These are phyloP conservation scores for Cebus imitator DNA, from an alignment of 2,113 vertebrate genomes.

Conservation along the genomic window DNA sequence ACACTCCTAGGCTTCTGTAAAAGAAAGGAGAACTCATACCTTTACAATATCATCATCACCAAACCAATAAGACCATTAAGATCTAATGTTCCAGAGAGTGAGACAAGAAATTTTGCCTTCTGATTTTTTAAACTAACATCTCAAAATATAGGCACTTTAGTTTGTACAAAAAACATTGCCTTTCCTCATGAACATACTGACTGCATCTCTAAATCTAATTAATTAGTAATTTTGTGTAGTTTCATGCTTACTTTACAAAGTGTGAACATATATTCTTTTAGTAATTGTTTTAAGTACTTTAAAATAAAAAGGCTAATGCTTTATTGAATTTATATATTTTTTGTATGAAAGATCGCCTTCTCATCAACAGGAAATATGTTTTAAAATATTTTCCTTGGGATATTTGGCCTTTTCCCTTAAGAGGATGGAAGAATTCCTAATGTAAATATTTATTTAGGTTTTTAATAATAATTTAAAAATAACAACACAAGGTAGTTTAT, in stretches of 20 bases:
- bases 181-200: neutral
- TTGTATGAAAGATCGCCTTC: neutral
- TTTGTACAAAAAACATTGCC: neutral
- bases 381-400: neutral
- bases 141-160: neutral
- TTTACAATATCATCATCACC: neutral
- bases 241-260: slow-evolving; percentile 7
- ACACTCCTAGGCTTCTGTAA: neutral
- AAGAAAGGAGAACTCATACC: neutral
- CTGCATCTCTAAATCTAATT: neutral
- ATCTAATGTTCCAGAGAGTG: neutral
- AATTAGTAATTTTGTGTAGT: neutral
- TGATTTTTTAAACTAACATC: neutral
- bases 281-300: neutral
- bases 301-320: neutral
- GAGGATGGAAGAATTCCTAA: neutral
- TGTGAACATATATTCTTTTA: neutral
- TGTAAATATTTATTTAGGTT: neutral
- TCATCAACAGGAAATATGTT: neutral
- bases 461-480: neutral
- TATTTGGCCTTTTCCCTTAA: neutral
- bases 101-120: neutral
- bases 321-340: neutral
- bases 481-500: neutral
- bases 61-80: neutral